phyloP scores from a whole-genome alignment of 2,113 vertebrate genomes.

The Mesoclemmys tuberculata region DNA sequence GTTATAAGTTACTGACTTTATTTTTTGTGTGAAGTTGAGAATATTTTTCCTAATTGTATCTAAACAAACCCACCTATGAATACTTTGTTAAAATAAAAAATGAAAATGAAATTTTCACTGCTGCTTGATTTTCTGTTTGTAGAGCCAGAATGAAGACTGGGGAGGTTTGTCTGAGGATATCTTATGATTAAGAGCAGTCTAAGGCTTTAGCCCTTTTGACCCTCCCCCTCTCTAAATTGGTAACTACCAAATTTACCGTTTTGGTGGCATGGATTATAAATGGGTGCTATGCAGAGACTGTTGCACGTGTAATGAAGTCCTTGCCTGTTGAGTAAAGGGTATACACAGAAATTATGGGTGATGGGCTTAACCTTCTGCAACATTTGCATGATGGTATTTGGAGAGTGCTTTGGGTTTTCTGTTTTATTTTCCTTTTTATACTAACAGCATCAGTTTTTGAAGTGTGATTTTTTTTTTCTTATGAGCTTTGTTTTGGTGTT shows the following conservation, averaged over 20 bases:
- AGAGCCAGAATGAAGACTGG: slow-evolving; percentile 98
- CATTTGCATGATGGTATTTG: slow-evolving; percentile 81
- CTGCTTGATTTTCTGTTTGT: slow-evolving; percentile 90
- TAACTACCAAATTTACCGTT: slow-evolving; percentile 90
- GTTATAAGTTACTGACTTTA: slow-evolving; percentile 26
- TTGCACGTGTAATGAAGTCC: slow-evolving; percentile 84
- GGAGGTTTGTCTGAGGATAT: slow-evolving; percentile 97
- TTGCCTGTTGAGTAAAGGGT: slow-evolving; percentile 73
- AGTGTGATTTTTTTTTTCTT: slow-evolving; percentile 61
- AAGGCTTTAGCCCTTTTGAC: slow-evolving; percentile 81
- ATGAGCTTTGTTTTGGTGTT: slow-evolving; percentile 75
- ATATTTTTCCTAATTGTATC: slow-evolving; percentile 14
- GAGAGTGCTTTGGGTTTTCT: slow-evolving; percentile 78
- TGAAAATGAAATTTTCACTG: slow-evolving; percentile 76
- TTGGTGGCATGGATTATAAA: slow-evolving; percentile 87
- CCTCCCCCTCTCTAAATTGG: slow-evolving; percentile 85
- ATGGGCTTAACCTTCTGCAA: slow-evolving; percentile 76
- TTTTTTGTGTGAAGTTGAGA: not conserved
- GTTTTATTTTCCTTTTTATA: slow-evolving; percentile 73
- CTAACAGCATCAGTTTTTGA: slow-evolving; percentile 81
- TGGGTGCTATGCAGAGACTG: slow-evolving; percentile 83
- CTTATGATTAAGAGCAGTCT: slow-evolving; percentile 90
- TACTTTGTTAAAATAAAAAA: slow-evolving; percentile 53
- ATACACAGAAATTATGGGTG: slow-evolving; percentile 40
- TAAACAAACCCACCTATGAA: slow-evolving; percentile 14